A percentile compares a stretch with the other conserved stretches of the same genome.
These are phyloP conservation scores for Exocentrus adspersus DNA, from an alignment of 2,888 invertebrate genomes.

Conservation along the genomic window DNA sequence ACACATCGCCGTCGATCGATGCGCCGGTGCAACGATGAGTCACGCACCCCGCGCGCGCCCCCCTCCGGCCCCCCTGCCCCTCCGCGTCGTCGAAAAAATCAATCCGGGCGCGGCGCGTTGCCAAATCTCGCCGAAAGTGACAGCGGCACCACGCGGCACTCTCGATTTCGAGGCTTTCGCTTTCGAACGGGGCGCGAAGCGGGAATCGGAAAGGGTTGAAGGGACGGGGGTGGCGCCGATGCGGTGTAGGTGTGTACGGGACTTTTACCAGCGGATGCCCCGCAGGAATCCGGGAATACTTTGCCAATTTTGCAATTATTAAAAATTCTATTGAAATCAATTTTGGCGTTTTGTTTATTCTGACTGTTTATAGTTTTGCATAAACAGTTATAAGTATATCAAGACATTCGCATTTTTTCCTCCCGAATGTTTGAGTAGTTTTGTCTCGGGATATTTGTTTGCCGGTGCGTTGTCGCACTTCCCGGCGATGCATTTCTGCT, in stretches of 20 bases:
- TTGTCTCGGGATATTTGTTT: too few species aligned
- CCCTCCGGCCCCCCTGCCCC: constrained; percentile 41
- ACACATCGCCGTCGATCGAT: constrained; percentile 58
- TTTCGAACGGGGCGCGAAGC: not conserved
- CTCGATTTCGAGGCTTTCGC: constrained; percentile 29
- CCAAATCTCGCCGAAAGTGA: constrained; percentile 55
- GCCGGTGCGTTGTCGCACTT: too few species aligned
- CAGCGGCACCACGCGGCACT: constrained; percentile 34
- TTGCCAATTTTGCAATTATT: not conserved
- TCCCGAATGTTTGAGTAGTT: too few species aligned
- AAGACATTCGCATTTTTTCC: too few species aligned
- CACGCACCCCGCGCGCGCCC: constrained; percentile 53
- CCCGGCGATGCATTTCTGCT: constrained; percentile 5
- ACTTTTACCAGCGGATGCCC: not conserved
- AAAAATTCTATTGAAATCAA: too few species aligned
- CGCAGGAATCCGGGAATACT: too few species aligned
- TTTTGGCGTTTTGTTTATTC: not conserved
- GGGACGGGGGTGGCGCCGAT: not conserved
- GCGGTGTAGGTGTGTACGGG: too few species aligned
- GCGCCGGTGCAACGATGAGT: constrained; percentile 64
- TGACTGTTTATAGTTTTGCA: too few species aligned
- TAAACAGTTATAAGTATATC: too few species aligned
- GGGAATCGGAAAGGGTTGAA: not conserved
- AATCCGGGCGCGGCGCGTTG: constrained; percentile 63
- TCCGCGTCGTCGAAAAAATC: constrained; percentile 59